Evolutionary conservation across 2,797 vertebrate genomes (phyloP).

Genomic region (Cephalopachus bancanus): DNA sequence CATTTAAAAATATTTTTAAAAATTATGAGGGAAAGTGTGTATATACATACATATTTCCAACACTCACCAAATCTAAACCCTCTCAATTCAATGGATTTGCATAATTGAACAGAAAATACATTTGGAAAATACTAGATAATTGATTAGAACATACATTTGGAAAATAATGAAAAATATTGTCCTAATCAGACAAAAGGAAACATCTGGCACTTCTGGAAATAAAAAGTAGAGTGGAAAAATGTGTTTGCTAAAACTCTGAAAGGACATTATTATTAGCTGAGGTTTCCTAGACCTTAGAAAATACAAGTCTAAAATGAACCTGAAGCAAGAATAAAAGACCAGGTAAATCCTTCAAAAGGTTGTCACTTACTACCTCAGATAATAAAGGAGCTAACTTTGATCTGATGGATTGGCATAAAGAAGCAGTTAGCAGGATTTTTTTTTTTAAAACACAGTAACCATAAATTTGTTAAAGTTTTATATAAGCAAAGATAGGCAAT

Average conservation of each 20-base stretch:
- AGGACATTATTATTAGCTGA: constrained; percentile 18
- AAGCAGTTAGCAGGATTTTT: constrained; percentile 22
- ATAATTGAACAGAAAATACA: constrained; percentile 44
- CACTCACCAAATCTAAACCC: background rate
- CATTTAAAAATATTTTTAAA: constrained; percentile 18
- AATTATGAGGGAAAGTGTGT: background rate
- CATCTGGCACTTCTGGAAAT: constrained; percentile 13
- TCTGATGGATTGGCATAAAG: constrained; percentile 19
- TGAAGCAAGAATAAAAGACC: constrained; percentile 56
- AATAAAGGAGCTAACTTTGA: constrained; percentile 34
- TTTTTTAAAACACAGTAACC: background rate
- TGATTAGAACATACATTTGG: constrained; percentile 39
- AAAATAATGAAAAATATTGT: constrained; percentile 49
- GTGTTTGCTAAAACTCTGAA: constrained; percentile 21
- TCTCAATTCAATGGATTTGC: constrained; percentile 21
- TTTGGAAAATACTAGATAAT: constrained; percentile 54
- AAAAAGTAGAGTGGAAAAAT: background rate
- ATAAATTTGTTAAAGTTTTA: constrained; percentile 52
- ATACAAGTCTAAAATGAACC: constrained; percentile 40
- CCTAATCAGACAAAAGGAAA: constrained; percentile 57
- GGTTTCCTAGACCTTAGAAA: constrained; percentile 14
- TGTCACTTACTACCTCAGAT: constrained; percentile 35
- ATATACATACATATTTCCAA: background rate
- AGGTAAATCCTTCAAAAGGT: constrained; percentile 49
- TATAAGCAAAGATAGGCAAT: constrained; percentile 76